A percentile compares a stretch with the other conserved stretches of the same genome.
These are phyloP conservation scores for Ctenochaetus hawaiiensis DNA, from an alignment of 2,797 vertebrate species.

Conservation along the genomic window DNA sequence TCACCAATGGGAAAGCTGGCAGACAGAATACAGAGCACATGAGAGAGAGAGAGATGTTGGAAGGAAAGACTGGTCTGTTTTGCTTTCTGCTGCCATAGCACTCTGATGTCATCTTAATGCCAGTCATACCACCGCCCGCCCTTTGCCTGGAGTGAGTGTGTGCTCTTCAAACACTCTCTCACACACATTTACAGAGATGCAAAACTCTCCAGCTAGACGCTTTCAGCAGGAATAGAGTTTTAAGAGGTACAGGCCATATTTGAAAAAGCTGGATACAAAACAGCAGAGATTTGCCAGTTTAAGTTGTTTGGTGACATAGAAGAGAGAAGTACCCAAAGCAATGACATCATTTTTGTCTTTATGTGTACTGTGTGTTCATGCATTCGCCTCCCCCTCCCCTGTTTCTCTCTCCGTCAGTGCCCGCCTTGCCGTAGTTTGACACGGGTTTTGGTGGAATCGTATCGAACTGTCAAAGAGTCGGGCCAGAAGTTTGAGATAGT, in stretches of 20 bases:
- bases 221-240: slow-evolving; percentile 48
- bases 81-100: slow-evolving; percentile 46
- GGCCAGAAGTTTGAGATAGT: slow-evolving; percentile 98
- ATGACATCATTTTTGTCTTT: slow-evolving; percentile 7
- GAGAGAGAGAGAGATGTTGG: slow-evolving; percentile 5
- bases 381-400: background rate
- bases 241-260: slow-evolving; percentile 35
- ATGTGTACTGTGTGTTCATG: background rate
- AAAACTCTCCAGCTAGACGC: slow-evolving; percentile 53
- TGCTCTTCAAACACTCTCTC: slow-evolving; percentile 22
- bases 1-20: background rate
- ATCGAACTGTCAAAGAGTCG: slow-evolving; percentile 93
- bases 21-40: background rate
- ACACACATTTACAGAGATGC: slow-evolving; percentile 12
- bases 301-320: slow-evolving; percentile 18
- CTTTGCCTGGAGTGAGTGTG: slow-evolving; percentile 26
- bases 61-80: slow-evolving; percentile 50
- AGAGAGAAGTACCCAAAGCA: slow-evolving; percentile 22
- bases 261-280: slow-evolving; percentile 47
- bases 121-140: slow-evolving; percentile 47
- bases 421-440: slow-evolving; percentile 97
- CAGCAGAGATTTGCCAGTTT: slow-evolving; percentile 41
- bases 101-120: slow-evolving; percentile 68
- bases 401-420: slow-evolving; percentile 84
- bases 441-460: slow-evolving; percentile 95